These are phyloP conservation scores for Myotis yumanensis DNA, from an alignment of 2,113 vertebrate genomes.

Conservation along the genomic window DNA sequence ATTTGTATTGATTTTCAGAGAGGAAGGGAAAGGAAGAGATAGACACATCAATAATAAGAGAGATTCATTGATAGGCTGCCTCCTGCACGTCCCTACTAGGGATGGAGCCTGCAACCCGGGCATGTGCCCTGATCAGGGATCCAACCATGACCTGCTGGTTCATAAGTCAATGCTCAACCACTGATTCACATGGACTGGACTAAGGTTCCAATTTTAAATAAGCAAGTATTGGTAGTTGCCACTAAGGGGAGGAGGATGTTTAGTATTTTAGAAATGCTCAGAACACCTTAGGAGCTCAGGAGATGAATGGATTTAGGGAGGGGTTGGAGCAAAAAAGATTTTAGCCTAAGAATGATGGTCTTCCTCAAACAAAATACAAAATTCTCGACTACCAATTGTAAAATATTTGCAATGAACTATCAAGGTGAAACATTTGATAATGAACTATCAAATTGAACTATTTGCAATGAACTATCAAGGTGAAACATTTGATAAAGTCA, in stretches of 20 bases:
- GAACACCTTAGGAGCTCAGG: background rate
- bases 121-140: too few relatives aligned
- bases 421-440: background rate
- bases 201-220: background rate
- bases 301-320: background rate
- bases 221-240: background rate
- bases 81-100: too few relatives aligned
- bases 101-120: too few relatives aligned
- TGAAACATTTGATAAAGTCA: background rate
- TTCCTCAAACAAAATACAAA: conserved; percentile 14
- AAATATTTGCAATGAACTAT: background rate
- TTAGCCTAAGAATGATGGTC: background rate
- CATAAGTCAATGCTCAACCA: too few relatives aligned
- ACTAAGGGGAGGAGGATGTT: background rate
- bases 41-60: too few relatives aligned
- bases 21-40: too few relatives aligned
- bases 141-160: too few relatives aligned
- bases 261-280: background rate
- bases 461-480: background rate
- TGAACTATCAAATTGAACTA: background rate
- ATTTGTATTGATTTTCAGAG: too few relatives aligned
- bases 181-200: too few relatives aligned
- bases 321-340: accelerated
- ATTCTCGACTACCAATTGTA: background rate
- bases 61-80: too few relatives aligned